Evolutionary conservation across 2,888 invertebrate genomes (phyloP), one percentile per base, ranked within the genome.

Genomic region (Apamea anceps): DNA sequence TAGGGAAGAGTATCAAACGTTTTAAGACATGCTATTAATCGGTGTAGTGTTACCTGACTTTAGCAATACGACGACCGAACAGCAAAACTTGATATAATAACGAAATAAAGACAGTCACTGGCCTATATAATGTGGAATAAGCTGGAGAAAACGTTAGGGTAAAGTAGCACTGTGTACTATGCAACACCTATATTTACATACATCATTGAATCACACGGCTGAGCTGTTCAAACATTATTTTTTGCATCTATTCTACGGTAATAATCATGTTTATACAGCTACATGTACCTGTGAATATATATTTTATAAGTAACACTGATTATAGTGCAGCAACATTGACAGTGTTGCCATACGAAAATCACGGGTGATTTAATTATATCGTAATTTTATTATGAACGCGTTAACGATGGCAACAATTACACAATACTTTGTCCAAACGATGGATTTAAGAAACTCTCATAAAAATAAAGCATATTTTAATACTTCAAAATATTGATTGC

Each of bases 401-500:
- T 74, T 77, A 21, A 77, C 79, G 79, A 79, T 86, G 80, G 85
- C 88, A 90, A 92, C 85, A 77, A 84, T 90, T 81, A 84, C 78
- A 88, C 93, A 94, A 94, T 93, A 94, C 94, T 93, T 93, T 93
- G 93, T 92, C 86, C 93, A 94, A 93, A 92, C 85, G 87, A 85
- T 87, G 84, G 80, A 80, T 75, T 45, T 75, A 72, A 65, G 73
- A 80, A 79, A 82, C 42, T 77, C 84, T 77, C 74, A 82, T 80
- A 83, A 81, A 89, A 89, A 91, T 89, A 90, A 81, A 91, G 87
- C 85, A 88, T 82, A 88, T 82, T 87, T 86, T 91, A 93, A 93
- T 93, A 93, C 93, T 93, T 92, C 82, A 85, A 92, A 90, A 90
- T 88, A 85, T 89, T 87, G 86, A 88, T 75, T 86, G 83, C 91